Evolutionary conservation across 1,140 invertebrate genomes (phyloP).

Genomic region (Nasonia longicornis): DNA sequence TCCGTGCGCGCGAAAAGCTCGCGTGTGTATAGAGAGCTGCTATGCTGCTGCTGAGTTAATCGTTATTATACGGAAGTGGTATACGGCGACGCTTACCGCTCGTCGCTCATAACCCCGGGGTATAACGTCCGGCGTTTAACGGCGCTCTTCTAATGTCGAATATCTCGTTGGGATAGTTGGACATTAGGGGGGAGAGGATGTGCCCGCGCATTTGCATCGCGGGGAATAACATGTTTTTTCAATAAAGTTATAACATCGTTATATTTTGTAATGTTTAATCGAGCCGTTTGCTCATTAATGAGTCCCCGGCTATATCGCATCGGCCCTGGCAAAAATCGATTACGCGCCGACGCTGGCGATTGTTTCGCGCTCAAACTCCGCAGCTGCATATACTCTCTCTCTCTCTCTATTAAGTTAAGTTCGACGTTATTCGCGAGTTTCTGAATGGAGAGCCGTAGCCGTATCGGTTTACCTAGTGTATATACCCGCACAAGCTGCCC

Average conservation of each 20-base stretch:
- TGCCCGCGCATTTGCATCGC: too few relatives aligned
- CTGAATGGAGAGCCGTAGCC: neutral
- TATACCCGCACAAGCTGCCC: neutral
- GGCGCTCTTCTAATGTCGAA: neutral
- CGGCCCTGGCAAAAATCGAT: neutral
- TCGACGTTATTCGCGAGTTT: neutral
- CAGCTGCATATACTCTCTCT: neutral
- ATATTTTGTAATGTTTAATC: neutral
- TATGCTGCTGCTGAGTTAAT: too few relatives aligned
- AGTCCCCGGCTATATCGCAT: neutral
- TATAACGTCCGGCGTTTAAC: neutral
- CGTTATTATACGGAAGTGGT: neutral
- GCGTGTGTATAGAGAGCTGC: too few relatives aligned
- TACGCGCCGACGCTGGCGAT: neutral
- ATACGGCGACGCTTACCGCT: neutral
- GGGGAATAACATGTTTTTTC: too few relatives aligned
- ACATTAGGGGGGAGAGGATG: neutral
- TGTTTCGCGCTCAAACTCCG: neutral
- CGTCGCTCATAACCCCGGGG: neutral
- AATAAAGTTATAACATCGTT: too few relatives aligned
- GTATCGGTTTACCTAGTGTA: neutral
- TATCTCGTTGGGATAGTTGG: neutral
- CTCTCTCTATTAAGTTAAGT: neutral
- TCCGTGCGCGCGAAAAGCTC: too few relatives aligned
- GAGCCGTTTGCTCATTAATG: neutral